Conservation (phyloP, 1,140 invertebrate species). For the Pogonus chalceus region DNA sequence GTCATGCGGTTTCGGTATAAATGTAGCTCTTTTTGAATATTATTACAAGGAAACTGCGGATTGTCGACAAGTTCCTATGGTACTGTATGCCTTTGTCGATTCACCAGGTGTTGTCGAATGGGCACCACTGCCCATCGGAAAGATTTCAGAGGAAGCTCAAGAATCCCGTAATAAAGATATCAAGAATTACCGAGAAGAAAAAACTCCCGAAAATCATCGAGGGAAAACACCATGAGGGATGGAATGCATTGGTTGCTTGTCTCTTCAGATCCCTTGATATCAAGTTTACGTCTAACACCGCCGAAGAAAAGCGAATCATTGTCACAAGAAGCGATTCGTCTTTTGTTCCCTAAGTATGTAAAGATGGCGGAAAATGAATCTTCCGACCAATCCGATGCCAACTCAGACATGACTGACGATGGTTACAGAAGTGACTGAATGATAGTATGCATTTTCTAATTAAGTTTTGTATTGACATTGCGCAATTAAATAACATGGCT, state of each 20-base stretch:
- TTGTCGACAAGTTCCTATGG: no score
- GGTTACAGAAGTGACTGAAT: background rate
- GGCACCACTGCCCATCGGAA: constrained; percentile 13
- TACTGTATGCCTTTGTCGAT: constrained; percentile 21
- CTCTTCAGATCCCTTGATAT: constrained; percentile 16
- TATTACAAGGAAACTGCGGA: no score
- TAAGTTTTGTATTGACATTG: background rate
- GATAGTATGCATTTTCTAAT: background rate
- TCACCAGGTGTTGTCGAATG: constrained; percentile 20
- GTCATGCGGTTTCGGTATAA: no score
- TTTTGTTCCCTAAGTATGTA: background rate
- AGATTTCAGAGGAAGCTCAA: constrained; percentile 19
- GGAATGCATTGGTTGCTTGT: constrained; percentile 12
- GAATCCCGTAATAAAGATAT: constrained; percentile 17
- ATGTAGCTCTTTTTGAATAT: no score
- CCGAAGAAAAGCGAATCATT: background rate
- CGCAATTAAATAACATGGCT: no score
- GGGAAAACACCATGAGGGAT: constrained; percentile 15
- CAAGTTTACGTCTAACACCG: constrained; percentile 10
- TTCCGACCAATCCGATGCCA: background rate
- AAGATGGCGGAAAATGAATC: background rate
- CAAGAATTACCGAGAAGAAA: constrained; percentile 13
- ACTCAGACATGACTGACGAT: background rate
- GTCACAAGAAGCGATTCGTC: background rate
- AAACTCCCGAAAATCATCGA: constrained; percentile 13